A percentile compares a stretch with the other conserved stretches of the same genome.
Evolutionary conservation across 1,140 invertebrate species (phyloP).

Genomic region (Choristoneura fumiferana): DNA sequence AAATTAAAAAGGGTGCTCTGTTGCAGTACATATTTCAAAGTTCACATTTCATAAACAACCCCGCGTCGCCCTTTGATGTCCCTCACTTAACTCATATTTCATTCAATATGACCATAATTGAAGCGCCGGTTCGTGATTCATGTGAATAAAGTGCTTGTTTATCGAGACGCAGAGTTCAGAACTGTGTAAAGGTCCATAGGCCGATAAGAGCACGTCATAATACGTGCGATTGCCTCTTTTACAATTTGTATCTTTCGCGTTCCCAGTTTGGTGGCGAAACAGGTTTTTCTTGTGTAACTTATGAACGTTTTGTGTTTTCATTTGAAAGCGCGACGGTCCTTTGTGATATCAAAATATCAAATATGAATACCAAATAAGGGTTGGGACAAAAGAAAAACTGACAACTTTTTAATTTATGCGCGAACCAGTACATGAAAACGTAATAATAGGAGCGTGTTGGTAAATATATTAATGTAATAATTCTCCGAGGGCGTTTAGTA

Average conservation of each 20-base stretch:
- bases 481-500: constrained; percentile 53
- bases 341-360: constrained; percentile 76
- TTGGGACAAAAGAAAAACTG: constrained; percentile 75
- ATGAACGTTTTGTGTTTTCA: constrained; percentile 63
- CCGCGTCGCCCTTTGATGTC: constrained; percentile 71
- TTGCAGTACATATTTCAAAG: constrained; percentile 67
- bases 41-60: constrained; percentile 71
- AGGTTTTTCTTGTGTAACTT: constrained; percentile 71
- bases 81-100: constrained; percentile 76
- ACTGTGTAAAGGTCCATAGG: constrained; percentile 37
- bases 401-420: constrained; percentile 76
- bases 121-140: constrained; percentile 46
- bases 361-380: constrained; percentile 78
- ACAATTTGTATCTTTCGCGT: constrained; percentile 76
- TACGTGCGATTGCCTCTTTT: constrained; percentile 73
- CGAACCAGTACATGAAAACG: constrained; percentile 75
- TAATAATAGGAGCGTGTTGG: constrained; percentile 77
- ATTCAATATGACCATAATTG: constrained; percentile 75
- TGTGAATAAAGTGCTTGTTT: constrained; percentile 59
- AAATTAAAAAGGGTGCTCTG: constrained; percentile 73
- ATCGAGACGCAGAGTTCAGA: constrained; percentile 50
- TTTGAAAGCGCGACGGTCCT: constrained; percentile 63
- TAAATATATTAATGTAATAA: constrained; percentile 77
- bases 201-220: constrained; percentile 55
- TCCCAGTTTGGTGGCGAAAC: constrained; percentile 60